Evolutionary conservation across 1,140 invertebrate species (phyloP), one percentile per base, ranked within the genome.

Genomic region (Lamellibrachia luymesi): DNA sequence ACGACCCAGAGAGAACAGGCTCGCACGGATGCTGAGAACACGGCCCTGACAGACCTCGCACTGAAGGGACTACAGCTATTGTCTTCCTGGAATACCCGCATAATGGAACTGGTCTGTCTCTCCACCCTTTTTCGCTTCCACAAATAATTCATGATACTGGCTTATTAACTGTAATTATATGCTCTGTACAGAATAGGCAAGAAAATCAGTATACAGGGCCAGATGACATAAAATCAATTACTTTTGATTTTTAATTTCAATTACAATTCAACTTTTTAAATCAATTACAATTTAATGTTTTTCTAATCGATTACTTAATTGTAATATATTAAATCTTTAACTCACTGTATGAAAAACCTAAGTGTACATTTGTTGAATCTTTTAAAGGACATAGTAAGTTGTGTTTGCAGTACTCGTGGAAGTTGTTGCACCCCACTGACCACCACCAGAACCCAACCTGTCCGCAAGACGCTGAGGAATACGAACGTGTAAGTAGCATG

Each of bases 391-490:
- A 38, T 38, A 38, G 38, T 38, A 38, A 38, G 38, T 91, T 93
- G 51, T 91, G 2, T 92, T 94, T 93, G 50, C 64, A 96, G 94
- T 99, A 99, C 96, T 99, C 98, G 4, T 99, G 99, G 99, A 99
- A 99, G 96, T 97, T 99, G 56, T 97, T 99, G 93, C 99, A 99
- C 97, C 99, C 99, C 8, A 99, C 99, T 2, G 99, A 99, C 97
- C 98, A 99, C 96, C 98, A 99, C 96, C 98, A 98, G 96, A 99
- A 99, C 96, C 98, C 98, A 94, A 97, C 98, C 94, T 99, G 99
- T 95, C 99, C 99, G 0, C 97, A 97, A 38, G 98, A 99, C 96
- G 99, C 99, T n/a, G 99, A 99, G 97, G 99, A 99, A 97, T 99
- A 99, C 96, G 99, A 99, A 97, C 97, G 99, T 96, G 98, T 98